Evolutionary conservation across 2,113 vertebrate genomes (phyloP), one percentile per base, ranked within the genome.

Genomic region (Tautogolabrus adspersus): DNA sequence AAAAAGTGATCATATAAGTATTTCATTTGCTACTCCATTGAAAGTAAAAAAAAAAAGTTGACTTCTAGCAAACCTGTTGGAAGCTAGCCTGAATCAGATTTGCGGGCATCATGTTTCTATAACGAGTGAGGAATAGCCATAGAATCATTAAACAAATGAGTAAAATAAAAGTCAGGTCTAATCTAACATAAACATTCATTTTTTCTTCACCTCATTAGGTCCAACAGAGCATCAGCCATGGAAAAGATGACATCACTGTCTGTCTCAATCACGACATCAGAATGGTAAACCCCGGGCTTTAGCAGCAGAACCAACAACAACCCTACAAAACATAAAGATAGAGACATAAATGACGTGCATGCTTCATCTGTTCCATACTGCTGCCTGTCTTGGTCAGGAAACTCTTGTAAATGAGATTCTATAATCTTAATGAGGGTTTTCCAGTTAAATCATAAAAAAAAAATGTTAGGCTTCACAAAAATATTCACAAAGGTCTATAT

Each of bases 241-340:
- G 19, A 16, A 3, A 44, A 44, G 1, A 0, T 0, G 3, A 8
- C 4, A 0, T 57, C 34, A 1, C 23, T 1, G 2, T n/a, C 63
- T 3, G 6, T 2, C 1, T 62, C 40, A 10, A 34, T 34, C 30
- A 6, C 3, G 30, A 5, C 21, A 6, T 10, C 16, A 8, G 5
- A 1, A 1, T 30, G 26, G 5, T 8, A 3, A 0, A 7, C 10
- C 16, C 72, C 79, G 2, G 79, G 72, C 16, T 65, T 16, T 6
- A 75, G 0, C 3, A 26, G 0, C 5, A 66, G 0, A 0, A 70
- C 66, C 66, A 81, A 18, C 0, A 22, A 3, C 5, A 81, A n/a
- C 18, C 66, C 72, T 81, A 5, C 13, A 59, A 52, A 22, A 58
- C 64, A 46, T 1, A 26, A n/a, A 18, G 26, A 2, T 4, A 34